Evolutionary conservation across 1,140 invertebrate species (phyloP), one percentile per base, ranked within the genome.

Genomic region (Orius insidiosus): DNA sequence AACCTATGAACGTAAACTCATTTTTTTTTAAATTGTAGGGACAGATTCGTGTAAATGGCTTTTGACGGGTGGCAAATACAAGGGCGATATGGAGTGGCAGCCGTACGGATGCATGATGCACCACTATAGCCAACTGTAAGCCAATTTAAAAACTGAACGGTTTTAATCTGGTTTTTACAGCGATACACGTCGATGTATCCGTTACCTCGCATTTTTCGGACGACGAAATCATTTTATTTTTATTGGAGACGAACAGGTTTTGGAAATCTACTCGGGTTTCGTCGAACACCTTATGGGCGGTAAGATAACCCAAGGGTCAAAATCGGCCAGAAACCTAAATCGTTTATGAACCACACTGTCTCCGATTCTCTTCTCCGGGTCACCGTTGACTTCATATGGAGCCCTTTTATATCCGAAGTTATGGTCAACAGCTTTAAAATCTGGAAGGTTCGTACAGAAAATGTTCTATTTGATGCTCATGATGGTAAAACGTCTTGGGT

Each of bases 101-200:
- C 90, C 93, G 0, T 94, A 92, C 64, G 92, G 93, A 1, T 97
- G 93, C 61, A 96, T 97, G 90, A 75, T 95, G 64, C 92, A 97
- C 59, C 79, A 80, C 55, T 96, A 96, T 60, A 80, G 79, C 3
- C 80, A 85, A 70, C 79, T 76, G 90, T 94, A 73, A 78, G 72
- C 63, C 40, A 43, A 11, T 18, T 7, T 45, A 13, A 8, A 14
- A 36, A 7, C 32, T 33, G 32, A 33, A 36, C 5, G 14, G 14
- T 36, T 42, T 19, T 30, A 45, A 36, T 45, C n/a, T 51, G 54
- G 49, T 52, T 58, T 52, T 52, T 56, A 51, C 68, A 94, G 89
- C 45, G 89, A 96, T 66, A 80, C 86, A 11, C 69, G 85, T 56
- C 74, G 80, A 63, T 97, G 92, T 67, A 70, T 96, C 50, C 69